These are phyloP conservation scores for Etheostoma cragini DNA, from an alignment of 2,113 vertebrate genomes.

Conservation along the genomic window DNA sequence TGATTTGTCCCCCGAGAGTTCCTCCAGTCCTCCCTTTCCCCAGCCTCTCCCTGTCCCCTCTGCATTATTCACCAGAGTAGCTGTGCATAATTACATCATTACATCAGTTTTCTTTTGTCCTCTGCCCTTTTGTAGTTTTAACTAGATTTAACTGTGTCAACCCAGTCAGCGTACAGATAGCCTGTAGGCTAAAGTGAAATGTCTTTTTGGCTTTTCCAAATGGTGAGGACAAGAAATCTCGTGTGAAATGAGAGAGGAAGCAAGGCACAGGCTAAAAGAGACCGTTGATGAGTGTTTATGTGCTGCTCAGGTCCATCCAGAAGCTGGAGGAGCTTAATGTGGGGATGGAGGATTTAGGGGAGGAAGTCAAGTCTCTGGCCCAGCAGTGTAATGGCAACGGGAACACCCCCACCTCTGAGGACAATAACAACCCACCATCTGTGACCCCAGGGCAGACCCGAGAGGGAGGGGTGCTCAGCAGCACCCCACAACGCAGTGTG, in stretches of 20 bases:
- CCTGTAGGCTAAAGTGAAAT: neutral
- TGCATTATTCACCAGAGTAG: conserved; percentile 68
- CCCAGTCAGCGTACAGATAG: neutral
- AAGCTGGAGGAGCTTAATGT: conserved; percentile 98
- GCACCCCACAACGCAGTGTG: conserved; percentile 87
- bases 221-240: neutral
- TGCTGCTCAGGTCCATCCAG: conserved; percentile 91
- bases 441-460: conserved; percentile 79
- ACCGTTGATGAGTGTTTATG: neutral
- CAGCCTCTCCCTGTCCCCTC: conserved; percentile 30
- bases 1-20: conserved; percentile 53
- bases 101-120: conserved; percentile 54
- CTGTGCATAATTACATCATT: conserved; percentile 61
- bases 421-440: conserved; percentile 74
- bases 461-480: conserved; percentile 84
- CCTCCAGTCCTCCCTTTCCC: conserved; percentile 19
- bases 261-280: neutral
- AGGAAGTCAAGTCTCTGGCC: conserved; percentile 88
- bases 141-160: conserved; percentile 18
- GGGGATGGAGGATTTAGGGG: conserved; percentile 93
- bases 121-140: conserved; percentile 24
- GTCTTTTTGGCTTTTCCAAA: neutral
- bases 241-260: neutral
- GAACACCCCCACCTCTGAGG: conserved; percentile 68
- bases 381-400: conserved; percentile 88